Base-by-base conservation (phyloP, 2,113 vertebrate species). In the Dascyllus trimaculatus region DNA sequence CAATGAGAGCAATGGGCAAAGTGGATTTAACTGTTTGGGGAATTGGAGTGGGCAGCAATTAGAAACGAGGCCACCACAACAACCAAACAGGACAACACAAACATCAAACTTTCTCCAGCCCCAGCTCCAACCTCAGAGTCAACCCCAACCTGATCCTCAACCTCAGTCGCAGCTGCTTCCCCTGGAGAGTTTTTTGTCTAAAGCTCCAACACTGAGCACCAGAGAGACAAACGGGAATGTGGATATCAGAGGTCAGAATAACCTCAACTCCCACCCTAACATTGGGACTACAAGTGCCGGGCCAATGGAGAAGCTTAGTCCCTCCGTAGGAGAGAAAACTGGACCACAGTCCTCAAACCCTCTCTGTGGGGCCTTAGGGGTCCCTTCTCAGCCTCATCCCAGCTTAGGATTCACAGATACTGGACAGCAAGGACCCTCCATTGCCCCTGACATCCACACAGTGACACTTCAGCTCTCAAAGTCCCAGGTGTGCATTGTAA, bases 391-490 rank as follows among this genome's bases (percentile, higher is more conserved):
- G 54, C 77, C 85, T 59, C 90, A 90, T 58, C 75, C 85, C 56
- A 90, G 83, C 19, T 78, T 93, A n/a, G 91, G 70, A 11, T 91
- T 88, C 62, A 89, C 86, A 32, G 90, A 89, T 69, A 84, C 93
- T 0, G 94, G 93, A 2, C 89, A 93, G 59, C 90, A 93, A 29
- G 91, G 81, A 35, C 89, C 92, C 13, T 87, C 94, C 4, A 89
- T 92, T 7, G 89, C 93, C 22, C 94, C 96, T 0, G 97, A 98
- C 52, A 97, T 98, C 84, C 96, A 95, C 65, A 95, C 95, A 14
- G 97, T 98, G 43, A 98, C 97, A 5, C 95, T 96, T 43, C 97
- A 98, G 89, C 95, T 98, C 25, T 98, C 97, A 24, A 98, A 96
- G 93, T 98, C 97, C 19, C 97, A 98, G 96, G 97, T 98, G 25